Percentiles rank a stretch among this genome's conserved stretches.
These are phyloP conservation scores for Drosophila eohydei DNA, from an alignment of 2,888 invertebrate genomes.

Conservation along the genomic window DNA sequence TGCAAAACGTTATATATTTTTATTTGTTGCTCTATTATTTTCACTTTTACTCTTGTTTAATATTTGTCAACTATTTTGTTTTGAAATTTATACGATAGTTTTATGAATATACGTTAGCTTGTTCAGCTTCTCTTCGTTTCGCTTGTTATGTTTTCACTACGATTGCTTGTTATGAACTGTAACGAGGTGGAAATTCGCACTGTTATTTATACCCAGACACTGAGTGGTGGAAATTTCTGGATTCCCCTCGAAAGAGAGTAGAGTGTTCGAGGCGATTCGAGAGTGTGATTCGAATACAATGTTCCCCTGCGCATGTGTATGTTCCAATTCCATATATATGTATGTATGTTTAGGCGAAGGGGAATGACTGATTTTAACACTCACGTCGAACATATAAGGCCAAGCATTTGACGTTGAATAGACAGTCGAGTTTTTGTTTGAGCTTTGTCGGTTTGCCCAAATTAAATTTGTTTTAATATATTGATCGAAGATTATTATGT, in stretches of 20 bases:
- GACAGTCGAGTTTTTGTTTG: no score
- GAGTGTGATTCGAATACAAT: no score
- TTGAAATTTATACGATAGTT: no score
- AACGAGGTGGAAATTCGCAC: slow-evolving; percentile 11
- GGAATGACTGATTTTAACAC: no score
- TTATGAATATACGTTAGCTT: neutral
- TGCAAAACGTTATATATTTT: neutral
- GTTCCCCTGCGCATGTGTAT: no score
- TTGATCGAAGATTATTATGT: no score
- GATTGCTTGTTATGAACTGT: slow-evolving; percentile 45
- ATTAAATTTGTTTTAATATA: no score
- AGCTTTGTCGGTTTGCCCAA: no score
- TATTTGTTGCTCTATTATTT: neutral
- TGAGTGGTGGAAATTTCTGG: slow-evolving; percentile 40
- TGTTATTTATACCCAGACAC: slow-evolving; percentile 53
- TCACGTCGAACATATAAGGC: no score
- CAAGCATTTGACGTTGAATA: no score
- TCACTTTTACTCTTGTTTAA: neutral
- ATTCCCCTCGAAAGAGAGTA: slow-evolving; percentile 11
- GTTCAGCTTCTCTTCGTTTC: slow-evolving; percentile 4
- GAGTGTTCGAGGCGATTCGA: slow-evolving; percentile 26
- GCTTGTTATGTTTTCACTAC: slow-evolving; percentile 14
- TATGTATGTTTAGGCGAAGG: no score
- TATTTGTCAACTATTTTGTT: neutral
- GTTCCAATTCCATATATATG: no score